phyloP scores from a whole-genome alignment of 1,140 invertebrate species.

The Hestina assimilis region DNA sequence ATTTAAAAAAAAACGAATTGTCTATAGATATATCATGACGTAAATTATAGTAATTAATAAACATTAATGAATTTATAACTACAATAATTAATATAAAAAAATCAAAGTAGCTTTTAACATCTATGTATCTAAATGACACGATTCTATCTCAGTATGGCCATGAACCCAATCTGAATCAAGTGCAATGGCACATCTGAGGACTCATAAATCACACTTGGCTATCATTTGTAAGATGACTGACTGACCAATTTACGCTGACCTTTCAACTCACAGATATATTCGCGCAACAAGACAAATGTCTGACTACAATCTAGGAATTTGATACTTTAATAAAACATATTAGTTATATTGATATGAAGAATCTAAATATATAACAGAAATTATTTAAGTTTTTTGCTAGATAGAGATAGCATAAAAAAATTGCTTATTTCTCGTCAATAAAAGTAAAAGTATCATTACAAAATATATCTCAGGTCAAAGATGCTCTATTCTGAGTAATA shows the following conservation, averaged over 20 bases:
- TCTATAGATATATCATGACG: too few relatives aligned
- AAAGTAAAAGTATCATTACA: too few relatives aligned
- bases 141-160: constrained; percentile 37
- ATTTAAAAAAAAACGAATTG: too few relatives aligned
- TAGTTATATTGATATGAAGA: not conserved
- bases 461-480: too few relatives aligned
- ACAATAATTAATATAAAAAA: not conserved
- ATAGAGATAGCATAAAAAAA: too few relatives aligned
- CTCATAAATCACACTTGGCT: constrained; percentile 70
- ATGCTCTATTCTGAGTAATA: too few relatives aligned
- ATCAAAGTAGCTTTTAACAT: not conserved
- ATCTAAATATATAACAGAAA: too few relatives aligned
- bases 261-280: constrained; percentile 32
- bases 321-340: not conserved
- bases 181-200: constrained; percentile 58
- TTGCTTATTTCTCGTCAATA: too few relatives aligned
- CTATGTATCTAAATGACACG: not conserved
- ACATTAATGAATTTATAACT: not conserved
- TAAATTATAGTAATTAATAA: not conserved
- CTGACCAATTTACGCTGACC: constrained; percentile 61
- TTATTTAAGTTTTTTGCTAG: too few relatives aligned
- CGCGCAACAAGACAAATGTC: constrained; percentile 21
- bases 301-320: too few relatives aligned
- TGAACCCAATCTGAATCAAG: constrained; percentile 71
- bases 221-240: constrained; percentile 55